These are phyloP conservation scores for Pelusios castaneus DNA, from an alignment of 2,113 vertebrate species.

Conservation along the genomic window DNA sequence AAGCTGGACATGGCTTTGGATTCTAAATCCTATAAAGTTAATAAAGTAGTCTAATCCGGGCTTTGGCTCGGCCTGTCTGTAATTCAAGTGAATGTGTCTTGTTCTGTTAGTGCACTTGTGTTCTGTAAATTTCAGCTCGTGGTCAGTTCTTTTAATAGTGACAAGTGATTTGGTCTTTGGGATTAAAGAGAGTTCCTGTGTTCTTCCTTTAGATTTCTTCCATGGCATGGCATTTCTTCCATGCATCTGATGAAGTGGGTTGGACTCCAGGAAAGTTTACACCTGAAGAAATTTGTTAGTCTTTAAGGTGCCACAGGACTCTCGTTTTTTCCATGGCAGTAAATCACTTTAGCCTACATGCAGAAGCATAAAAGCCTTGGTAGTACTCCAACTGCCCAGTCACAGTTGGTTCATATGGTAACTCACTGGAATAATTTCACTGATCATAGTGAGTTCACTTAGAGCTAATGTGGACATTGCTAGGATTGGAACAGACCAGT, in stretches of 20 bases:
- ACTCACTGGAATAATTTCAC: neutral
- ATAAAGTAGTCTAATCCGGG: rapidly evolving
- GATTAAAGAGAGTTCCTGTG: neutral
- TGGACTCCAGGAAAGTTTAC: too few species aligned
- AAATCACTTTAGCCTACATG: neutral
- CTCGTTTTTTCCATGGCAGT: too few species aligned
- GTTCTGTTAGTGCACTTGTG: neutral
- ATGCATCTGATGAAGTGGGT: too few species aligned
- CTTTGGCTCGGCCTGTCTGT: neutral
- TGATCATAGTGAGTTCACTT: neutral
- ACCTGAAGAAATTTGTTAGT: too few species aligned
- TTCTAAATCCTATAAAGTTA: neutral
- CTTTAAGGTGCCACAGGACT: too few species aligned
- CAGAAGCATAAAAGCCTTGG: neutral
- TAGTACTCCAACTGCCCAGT: neutral
- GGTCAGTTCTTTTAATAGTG: neutral
- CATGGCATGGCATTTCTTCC: too few species aligned
- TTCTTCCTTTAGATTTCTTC: neutral
- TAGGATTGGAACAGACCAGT: neutral
- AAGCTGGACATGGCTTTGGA: neutral
- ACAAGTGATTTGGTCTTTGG: neutral
- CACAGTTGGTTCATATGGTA: neutral
- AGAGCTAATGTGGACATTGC: neutral
- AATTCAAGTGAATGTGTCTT: neutral
- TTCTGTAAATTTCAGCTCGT: neutral